Base-by-base conservation (phyloP, 2,113 vertebrate genomes). In the Podiceps cristatus region DNA sequence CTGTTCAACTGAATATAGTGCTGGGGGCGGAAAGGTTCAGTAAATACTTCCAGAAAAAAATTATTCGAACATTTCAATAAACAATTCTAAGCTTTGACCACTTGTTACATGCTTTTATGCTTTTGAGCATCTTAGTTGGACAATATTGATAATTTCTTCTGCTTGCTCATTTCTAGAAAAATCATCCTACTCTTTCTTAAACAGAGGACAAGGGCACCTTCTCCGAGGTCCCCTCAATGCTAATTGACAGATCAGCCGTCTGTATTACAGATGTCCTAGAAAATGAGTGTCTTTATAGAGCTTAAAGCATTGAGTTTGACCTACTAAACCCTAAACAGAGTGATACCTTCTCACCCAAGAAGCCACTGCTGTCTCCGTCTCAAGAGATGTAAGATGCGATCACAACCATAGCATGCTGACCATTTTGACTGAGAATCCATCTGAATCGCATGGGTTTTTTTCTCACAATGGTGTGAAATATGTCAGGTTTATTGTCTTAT, bases 31-130 rank as follows among this genome's bases (percentile, higher is more conserved):
- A 9, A 37, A 9, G 37, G 37, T 88, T 86, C 40, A 74, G 52
- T 71, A 96, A 94, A 81, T 91, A 93, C 60, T 96, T 95, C 83
- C 94, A 96, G 89, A 86, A 95, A 66, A n/a, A 93, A 25, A 52
- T 82, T 90, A 89, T 71, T 62, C n/a, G 67, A 74, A 19, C 29
- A 93, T 86, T 91, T 95, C 11, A 71, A 81, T 77, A 95, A 91
- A 95, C 42, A 89, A 42, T 31, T 33, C 67, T 67, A 73, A 78
- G 23, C 16, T 94, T 75, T 87, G 56, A 71, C 63, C 47, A 91
- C 60, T 91, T 81, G 47, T 86, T 74, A 58, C 18, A 49, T 5
- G 25, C 10, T 88, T 92, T 86, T 66, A 77, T 59, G 55, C 22
- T 50, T 84, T 80, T 74, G 33, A 91, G 63, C 52, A 90, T 84